A percentile compares a stretch with the other conserved stretches of the same genome.
Conservation (phyloP, 2,797 vertebrate genomes). For the Diglossa cyanea region DNA sequence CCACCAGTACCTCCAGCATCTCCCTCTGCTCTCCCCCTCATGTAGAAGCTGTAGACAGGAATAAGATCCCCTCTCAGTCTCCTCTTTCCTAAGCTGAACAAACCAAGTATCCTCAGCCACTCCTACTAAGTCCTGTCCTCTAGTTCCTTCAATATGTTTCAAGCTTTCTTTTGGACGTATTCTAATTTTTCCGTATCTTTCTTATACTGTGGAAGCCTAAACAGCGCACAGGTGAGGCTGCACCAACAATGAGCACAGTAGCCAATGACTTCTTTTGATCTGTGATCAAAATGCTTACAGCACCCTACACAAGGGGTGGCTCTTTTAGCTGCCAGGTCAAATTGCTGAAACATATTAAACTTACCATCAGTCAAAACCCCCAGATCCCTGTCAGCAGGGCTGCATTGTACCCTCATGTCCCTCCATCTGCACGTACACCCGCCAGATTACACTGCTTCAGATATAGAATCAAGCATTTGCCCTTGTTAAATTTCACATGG, state of each 20-base stretch:
- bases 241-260: not conserved
- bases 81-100: not conserved
- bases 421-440: accelerated
- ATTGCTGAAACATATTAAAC: not conserved
- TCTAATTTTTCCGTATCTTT: not conserved
- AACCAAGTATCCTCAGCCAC: not conserved
- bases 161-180: not conserved
- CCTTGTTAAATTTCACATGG: accelerated
- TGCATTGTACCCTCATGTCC: not conserved
- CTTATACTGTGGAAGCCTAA: not conserved
- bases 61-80: not conserved
- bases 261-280: not conserved
- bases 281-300: not conserved
- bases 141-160: not conserved
- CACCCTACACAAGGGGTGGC: not conserved
- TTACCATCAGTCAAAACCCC: not conserved
- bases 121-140: not conserved
- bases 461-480: not conserved
- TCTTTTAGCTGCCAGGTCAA: not conserved
- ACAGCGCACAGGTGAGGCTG: not conserved
- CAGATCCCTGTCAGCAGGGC: not conserved
- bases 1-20: not conserved
- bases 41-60: not conserved
- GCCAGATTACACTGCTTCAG: not conserved
- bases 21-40: not conserved